A percentile compares a stretch with the other conserved stretches of the same genome.
phyloP scores from a whole-genome alignment of 2,113 vertebrate genomes.

The Toxostoma redivivum region DNA sequence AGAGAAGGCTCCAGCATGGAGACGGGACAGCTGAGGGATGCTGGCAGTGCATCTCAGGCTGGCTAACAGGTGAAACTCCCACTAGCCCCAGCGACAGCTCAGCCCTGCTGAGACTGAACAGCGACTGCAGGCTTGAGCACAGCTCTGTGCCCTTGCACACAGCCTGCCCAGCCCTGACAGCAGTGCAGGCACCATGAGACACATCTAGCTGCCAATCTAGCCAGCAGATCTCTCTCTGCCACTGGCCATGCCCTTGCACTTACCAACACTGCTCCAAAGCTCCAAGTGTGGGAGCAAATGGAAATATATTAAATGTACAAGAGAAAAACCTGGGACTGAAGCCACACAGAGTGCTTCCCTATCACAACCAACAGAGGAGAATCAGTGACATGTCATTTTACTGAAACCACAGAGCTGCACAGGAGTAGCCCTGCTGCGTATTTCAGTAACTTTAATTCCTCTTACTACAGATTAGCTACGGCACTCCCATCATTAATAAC shows the following conservation, averaged over 20 bases:
- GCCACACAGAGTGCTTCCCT: neutral
- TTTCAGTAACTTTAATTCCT: neutral
- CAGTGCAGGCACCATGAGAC: neutral
- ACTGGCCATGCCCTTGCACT: neutral
- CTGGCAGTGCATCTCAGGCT: neutral
- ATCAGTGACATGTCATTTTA: fast-evolving
- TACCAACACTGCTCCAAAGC: neutral
- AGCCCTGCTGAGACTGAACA: neutral
- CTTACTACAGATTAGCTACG: neutral
- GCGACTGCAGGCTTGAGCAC: neutral
- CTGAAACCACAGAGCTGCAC: neutral
- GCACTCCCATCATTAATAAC: neutral
- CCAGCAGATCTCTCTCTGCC: neutral
- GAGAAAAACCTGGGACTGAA: neutral
- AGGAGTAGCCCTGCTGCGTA: neutral
- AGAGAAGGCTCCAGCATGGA: neutral
- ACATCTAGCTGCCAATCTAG: neutral
- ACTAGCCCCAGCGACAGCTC: neutral
- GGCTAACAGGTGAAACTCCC: neutral
- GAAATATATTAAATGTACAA: neutral
- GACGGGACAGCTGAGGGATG: neutral
- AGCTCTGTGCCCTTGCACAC: neutral
- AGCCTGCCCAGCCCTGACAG: neutral
- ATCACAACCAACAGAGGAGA: neutral
- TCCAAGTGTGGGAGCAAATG: neutral